Evolutionary conservation across 2,888 invertebrate genomes (phyloP).

Genomic region (Operophtera brumata): DNA sequence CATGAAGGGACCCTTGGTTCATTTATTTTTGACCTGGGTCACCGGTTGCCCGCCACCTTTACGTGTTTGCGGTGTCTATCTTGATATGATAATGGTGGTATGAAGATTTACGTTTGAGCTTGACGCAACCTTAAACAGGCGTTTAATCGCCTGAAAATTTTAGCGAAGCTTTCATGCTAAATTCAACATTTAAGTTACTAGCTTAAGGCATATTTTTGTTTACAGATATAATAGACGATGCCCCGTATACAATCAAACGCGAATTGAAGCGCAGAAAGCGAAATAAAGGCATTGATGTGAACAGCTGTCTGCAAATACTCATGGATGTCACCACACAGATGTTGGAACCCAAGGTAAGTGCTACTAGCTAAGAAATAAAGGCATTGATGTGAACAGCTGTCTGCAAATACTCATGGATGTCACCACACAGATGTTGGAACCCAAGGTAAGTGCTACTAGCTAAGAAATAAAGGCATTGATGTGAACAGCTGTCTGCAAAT

Average conservation of each 20-base stretch:
- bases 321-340: constrained; percentile 93
- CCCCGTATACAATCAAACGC: constrained; percentile 67
- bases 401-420: constrained; percentile 95
- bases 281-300: constrained; percentile 88
- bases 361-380: constrained; percentile 63
- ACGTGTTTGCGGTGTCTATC: too few species aligned
- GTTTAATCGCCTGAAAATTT: too few species aligned
- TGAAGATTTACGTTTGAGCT: too few species aligned
- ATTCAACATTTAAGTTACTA: not conserved
- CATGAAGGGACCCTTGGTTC: too few species aligned
- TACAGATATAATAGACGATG: constrained; percentile 64
- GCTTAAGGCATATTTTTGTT: constrained; percentile 1
- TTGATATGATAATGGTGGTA: too few species aligned
- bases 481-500: constrained; percentile 96
- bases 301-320: constrained; percentile 95
- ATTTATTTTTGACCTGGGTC: too few species aligned
- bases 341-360: constrained; percentile 68
- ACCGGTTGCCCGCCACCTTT: too few species aligned
- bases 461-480: constrained; percentile 85
- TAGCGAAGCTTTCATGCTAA: too few species aligned
- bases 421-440: constrained; percentile 85
- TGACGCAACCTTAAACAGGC: too few species aligned
- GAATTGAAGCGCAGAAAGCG: constrained; percentile 67
- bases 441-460: constrained; percentile 52
- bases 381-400: constrained; percentile 95